Base-by-base conservation (phyloP, 2,888 invertebrate species). In the Rosalia funebris region DNA sequence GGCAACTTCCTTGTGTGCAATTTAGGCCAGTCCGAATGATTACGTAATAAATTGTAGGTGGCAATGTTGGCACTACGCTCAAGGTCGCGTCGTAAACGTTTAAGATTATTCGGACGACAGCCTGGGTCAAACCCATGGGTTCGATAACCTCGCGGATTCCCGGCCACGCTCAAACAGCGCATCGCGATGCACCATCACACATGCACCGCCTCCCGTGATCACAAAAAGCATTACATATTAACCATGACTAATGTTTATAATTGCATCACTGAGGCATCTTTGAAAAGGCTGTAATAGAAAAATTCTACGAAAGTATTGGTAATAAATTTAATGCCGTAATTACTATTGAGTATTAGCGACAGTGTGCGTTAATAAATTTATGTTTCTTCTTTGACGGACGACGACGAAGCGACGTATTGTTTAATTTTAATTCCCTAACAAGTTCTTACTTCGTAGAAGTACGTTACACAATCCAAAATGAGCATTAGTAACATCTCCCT, bases 31-130 rank as follows among this genome's bases (percentile, higher is more conserved):
- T 66, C 65, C 45, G 60, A 65, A 62, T 68, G 66, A 65, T 74
- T 73, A 70, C 68, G 57, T 72, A 69, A 72, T 56, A 46, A 46
- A 16, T 65, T 63, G 73, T 72, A 72, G 72, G 73, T 72, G 73
- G 67, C 64, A 68, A 69, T 67, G 69, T 71, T 75, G 72, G 72
- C 73, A 74, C 66, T 70, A 68, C 71, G 66, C 71, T 73, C 73
- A 75, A 75, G 75, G 75, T 74, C 73, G 68, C 65, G 65, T 63
- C 66, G 55, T 53, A 69, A 64, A 71, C 69, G 71, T 71, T 71
- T 72, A 74, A 70, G 72, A 45, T 45, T 45, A 45, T 45, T 25
- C 45, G 31, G 44, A 44, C 44, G 44, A 71, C 70, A 63, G 70
- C 73, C 71, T 72, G 71, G 72, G 72, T 71, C 73, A 72, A 63